Evolutionary conservation across 1,140 invertebrate species (phyloP), one percentile per base, ranked within the genome.

Genomic region (Drosophila takahashii): DNA sequence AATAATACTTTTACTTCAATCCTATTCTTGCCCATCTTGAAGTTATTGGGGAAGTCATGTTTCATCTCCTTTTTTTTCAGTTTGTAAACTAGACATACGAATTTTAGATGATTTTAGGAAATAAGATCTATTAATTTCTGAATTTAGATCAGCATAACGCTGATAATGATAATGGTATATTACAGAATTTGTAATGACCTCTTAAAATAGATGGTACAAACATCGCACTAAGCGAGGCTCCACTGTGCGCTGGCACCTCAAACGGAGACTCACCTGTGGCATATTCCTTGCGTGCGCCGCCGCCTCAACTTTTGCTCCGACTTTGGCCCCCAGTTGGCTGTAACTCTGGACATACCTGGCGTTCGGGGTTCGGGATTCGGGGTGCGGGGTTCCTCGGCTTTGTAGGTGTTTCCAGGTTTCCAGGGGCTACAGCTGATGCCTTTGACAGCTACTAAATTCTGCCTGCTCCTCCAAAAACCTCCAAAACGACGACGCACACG

Each of bases 401-500:
- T 83, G 83, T 89, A 87, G 84, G 84, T 87, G 83, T 87, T 87
- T 72, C 83, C 27, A 15, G 64, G 83, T 87, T 87, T 72, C 83
- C 27, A 15, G 64, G 76, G 64, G 84, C 83, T 81, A 69, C 75
- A 83, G 84, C 84, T 89, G 83, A 87, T 89, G 83, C 67, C 84
- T 87, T 87, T 87, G 83, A 87, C 83, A 87, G 83, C 83, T 87
- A 87, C 83, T 87, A 87, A 87, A 87, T 89, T 87, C 76, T 77
- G 54, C 83, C 34, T 34, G 57, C 44, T 50, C 44, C 66, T 65
- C 66, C 65, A 72, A 62, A 61, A 62, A 44, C 44, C 66, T 65
- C 66, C 65, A 72, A 62, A 61, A 62, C 65, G 76, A 62, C 65
- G 76, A 87, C 83, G 83, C 83, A 77, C 83, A 77, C 83, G 83